Evolutionary conservation across 2,888 invertebrate species (phyloP).

Genomic region (Phengaris alcon): DNA sequence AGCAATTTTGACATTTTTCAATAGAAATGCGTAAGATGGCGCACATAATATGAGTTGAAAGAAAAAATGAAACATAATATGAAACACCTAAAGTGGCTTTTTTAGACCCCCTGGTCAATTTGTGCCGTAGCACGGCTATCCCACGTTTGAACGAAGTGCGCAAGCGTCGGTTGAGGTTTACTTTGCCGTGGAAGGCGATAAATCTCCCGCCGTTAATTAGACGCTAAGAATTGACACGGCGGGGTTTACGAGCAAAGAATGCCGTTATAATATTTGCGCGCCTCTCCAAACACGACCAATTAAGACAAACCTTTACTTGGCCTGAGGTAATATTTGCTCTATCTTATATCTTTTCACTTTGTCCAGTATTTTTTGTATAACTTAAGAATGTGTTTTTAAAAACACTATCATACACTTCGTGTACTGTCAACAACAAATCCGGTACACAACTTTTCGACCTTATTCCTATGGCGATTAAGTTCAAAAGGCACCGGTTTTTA

Average conservation of each 20-base stretch:
- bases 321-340: conserved; percentile 37
- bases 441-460: no score
- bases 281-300: conserved; percentile 59
- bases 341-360: conserved; percentile 1
- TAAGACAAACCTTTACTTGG: conserved; percentile 47
- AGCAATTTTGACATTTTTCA: no score
- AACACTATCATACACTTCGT: no score
- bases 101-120: no score
- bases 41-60: no score
- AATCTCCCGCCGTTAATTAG: conserved; percentile 56
- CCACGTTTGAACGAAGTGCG: not conserved
- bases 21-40: no score
- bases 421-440: no score
- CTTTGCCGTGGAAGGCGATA: conserved; percentile 41
- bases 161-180: not conserved
- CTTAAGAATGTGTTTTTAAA: not conserved
- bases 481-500: no score
- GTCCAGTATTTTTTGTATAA: not conserved
- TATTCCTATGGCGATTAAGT: no score
- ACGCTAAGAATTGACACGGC: conserved; percentile 38
- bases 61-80: no score
- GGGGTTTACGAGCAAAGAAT: conserved; percentile 62
- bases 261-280: conserved; percentile 56
- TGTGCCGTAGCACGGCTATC: no score
- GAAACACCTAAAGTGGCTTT: no score